phyloP scores from a whole-genome alignment of 92 coral and sea anemone species.

The Parazoanthus atlanticus region DNA sequence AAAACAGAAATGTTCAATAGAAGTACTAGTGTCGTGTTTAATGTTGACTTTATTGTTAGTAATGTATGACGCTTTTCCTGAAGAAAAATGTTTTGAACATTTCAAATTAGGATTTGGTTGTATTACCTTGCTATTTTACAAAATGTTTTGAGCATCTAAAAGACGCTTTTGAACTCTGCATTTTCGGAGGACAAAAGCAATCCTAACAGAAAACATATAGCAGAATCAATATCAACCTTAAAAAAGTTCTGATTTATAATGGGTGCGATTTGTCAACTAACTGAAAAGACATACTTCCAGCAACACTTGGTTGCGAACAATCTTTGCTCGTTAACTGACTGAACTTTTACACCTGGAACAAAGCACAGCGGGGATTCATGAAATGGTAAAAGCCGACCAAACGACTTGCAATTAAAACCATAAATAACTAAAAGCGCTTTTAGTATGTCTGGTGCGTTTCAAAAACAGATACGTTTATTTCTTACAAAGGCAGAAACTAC shows the following conservation, averaged over 20 bases:
- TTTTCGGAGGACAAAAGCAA: background rate
- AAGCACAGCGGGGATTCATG: background rate
- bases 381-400: background rate
- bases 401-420: constrained; percentile 2
- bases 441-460: background rate
- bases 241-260: background rate
- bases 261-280: background rate
- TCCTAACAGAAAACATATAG: background rate
- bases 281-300: constrained; percentile 14
- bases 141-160: background rate
- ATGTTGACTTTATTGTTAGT: too few relatives aligned
- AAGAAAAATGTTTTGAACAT: background rate
- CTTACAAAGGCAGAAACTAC: background rate
- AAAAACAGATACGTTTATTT: background rate
- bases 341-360: background rate
- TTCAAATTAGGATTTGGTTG: background rate
- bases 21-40: background rate
- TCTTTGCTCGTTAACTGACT: background rate
- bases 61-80: background rate
- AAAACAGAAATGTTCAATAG: background rate
- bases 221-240: background rate
- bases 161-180: too few relatives aligned
- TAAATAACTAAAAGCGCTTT: background rate
- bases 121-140: background rate
- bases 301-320: constrained; percentile 6